These are phyloP conservation scores for Xylota sylvarum DNA, from an alignment of 2,888 invertebrate genomes.

Conservation along the genomic window DNA sequence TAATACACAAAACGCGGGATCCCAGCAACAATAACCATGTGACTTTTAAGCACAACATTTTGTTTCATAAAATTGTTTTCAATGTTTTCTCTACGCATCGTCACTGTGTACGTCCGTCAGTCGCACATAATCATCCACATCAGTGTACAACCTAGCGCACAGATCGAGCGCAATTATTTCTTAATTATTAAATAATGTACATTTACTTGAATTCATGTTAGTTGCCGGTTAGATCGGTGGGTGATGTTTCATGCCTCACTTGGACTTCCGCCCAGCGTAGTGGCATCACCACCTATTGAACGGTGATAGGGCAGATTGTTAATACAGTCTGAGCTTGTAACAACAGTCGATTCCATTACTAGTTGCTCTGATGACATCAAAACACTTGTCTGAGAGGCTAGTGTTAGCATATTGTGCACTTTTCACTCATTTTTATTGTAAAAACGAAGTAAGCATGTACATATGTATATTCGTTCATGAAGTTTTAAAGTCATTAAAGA, in stretches of 20 bases:
- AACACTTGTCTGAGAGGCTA: neutral
- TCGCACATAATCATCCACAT: constrained; percentile 38
- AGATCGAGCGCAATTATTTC: constrained; percentile 68
- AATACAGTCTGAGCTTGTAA: constrained; percentile 29
- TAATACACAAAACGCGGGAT: constrained; percentile 63
- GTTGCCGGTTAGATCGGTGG: constrained; percentile 63
- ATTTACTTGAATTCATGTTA: constrained; percentile 55
- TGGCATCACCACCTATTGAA: neutral
- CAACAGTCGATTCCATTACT: neutral
- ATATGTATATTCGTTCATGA: too few species aligned
- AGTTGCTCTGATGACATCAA: neutral
- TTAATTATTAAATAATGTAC: constrained; percentile 70
- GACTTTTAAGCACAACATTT: constrained; percentile 55
- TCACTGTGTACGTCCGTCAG: constrained; percentile 7
- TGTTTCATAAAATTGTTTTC: constrained; percentile 46
- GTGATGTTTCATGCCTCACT: constrained; percentile 71
- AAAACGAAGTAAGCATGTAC: too few species aligned
- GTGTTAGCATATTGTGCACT: neutral
- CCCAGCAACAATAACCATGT: constrained; percentile 52
- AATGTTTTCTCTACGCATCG: constrained; percentile 24
- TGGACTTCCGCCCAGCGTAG: constrained; percentile 61
- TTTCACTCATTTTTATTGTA: neutral
- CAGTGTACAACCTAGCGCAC: constrained; percentile 33
- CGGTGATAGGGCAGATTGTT: neutral
- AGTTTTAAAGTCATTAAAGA: too few species aligned